Base-by-base conservation (phyloP, 2,113 vertebrate genomes). In the Regulus satrapa region DNA sequence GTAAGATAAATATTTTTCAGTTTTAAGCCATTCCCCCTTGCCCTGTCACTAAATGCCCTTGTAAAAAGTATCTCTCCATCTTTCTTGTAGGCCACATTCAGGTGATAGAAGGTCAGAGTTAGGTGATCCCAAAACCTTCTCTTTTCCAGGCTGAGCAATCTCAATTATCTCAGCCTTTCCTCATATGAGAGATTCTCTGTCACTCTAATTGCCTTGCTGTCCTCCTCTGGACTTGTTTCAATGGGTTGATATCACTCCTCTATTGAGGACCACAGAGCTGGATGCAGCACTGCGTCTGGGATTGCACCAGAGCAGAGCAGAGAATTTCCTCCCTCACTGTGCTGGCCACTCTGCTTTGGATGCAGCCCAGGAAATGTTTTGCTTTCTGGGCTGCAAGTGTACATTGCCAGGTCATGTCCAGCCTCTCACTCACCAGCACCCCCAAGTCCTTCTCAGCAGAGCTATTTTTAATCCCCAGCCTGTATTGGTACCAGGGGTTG, bases 311-410 rank as follows among this genome's bases (percentile, higher is more conserved):
- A 38, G 28, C 0, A 18, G 29, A 55, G 5, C 11, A 9, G 18
- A 80, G 21, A 36, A 49, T 56, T 4, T 15, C 9, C 8, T 58
- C 21, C 9, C 34, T 43, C 0, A 0, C 5, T 14, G 14, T 18
- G 10, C 18, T 80, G 26, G 0, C 26, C 49, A 36, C 0, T 0
- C 3, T 58, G 19, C 32, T 80, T 58, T 73, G 12, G 3, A 28
- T 24, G 14, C 26, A 43, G 6, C 6, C 18, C 31, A 32, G 18
- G 21, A 28, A 6, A 32, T 1, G 0, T 16, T 19, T 49, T 21
- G 14, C 3, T 88, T 8, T 80, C 43, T 43, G 23, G 51, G 10
- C 4, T 64, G 26, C 4, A 5, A 40, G 40, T 19, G 8, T 10
- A 3, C 21, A 8, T 10, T 6, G 17, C 5, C 2, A 8, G 31